Percentiles rank a stretch among this genome's conserved stretches.
Conservation (phyloP, 2,113 vertebrate genomes). For the Mirza zaza region DNA sequence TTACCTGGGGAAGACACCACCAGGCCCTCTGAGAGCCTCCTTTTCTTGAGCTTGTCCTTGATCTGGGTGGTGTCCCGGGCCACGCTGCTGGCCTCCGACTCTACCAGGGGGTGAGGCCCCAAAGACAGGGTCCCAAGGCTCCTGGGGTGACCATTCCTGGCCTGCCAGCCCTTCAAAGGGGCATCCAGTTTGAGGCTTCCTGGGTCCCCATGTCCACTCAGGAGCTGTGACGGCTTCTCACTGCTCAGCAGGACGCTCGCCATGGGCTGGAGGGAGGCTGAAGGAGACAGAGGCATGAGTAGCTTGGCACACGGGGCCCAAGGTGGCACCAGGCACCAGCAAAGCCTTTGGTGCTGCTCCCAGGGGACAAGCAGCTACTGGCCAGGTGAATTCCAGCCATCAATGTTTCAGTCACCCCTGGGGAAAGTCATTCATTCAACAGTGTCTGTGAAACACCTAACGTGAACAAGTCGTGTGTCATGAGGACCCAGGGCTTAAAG, state of each 20-base stretch:
- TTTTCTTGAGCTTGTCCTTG: conserved; percentile 80
- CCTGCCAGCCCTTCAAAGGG: conserved; percentile 21
- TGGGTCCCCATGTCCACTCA: not conserved
- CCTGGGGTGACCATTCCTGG: not conserved
- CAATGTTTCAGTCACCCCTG: not conserved
- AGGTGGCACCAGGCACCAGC: not conserved
- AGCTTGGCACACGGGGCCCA: not conserved
- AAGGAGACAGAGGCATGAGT: not conserved
- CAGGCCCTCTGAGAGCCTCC: conserved; percentile 72
- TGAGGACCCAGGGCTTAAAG: not conserved
- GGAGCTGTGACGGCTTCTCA: not conserved
- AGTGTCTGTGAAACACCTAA: not conserved
- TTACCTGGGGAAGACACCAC: conserved; percentile 62
- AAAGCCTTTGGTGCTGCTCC: not conserved
- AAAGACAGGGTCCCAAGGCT: fast-evolving
- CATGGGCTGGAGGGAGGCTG: conserved; percentile 70
- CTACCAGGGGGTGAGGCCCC: not conserved
- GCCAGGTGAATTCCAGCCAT: not conserved
- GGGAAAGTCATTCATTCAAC: not conserved
- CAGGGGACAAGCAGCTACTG: fast-evolving
- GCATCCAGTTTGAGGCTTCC: not conserved
- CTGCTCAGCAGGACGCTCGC: not conserved
- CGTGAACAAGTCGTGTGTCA: not conserved
- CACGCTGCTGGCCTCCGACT: conserved; percentile 61
- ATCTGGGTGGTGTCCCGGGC: conserved; percentile 72